A percentile compares a stretch with the other conserved stretches of the same genome.
phyloP scores from a whole-genome alignment of 1,140 invertebrate species.

The Zaprionus camerounensis region DNA sequence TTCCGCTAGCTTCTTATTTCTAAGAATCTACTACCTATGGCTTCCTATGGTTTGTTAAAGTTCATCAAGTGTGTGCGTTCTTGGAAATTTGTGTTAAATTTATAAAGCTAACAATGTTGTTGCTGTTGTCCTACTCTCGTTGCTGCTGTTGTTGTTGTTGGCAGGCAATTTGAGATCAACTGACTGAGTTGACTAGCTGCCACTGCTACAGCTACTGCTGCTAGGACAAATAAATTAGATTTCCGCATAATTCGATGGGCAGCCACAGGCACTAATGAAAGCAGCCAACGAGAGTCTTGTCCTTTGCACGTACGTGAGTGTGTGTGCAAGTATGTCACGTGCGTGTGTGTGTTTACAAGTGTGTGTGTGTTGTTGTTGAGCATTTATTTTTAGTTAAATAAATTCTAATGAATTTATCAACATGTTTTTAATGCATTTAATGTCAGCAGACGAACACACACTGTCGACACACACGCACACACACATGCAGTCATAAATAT shows the following conservation, averaged over 20 bases:
- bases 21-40: background rate
- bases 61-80: constrained; percentile 20
- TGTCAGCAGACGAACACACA: constrained; percentile 35
- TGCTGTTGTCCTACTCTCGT: constrained; percentile 15
- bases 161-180: constrained; percentile 48
- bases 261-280: constrained; percentile 61
- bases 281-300: constrained; percentile 25
- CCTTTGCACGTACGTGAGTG: background rate
- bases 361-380: constrained; percentile 15
- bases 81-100: constrained; percentile 32
- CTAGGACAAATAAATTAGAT: constrained; percentile 65
- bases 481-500: constrained; percentile 61
- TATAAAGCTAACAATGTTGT: constrained; percentile 10
- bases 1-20: background rate
- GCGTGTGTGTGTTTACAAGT: constrained; percentile 2
- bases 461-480: constrained; percentile 20
- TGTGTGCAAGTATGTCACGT: background rate
- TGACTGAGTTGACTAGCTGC: constrained; percentile 24
- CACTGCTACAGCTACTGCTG: background rate
- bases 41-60: constrained; percentile 20
- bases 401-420: constrained; percentile 74
- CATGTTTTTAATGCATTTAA: constrained; percentile 67
- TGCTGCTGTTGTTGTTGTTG: constrained; percentile 6
- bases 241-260: constrained; percentile 59
- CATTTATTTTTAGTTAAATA: constrained; percentile 71